Evolutionary conservation across 2,888 invertebrate genomes (phyloP).

Genomic region (Rosalia funebris): DNA sequence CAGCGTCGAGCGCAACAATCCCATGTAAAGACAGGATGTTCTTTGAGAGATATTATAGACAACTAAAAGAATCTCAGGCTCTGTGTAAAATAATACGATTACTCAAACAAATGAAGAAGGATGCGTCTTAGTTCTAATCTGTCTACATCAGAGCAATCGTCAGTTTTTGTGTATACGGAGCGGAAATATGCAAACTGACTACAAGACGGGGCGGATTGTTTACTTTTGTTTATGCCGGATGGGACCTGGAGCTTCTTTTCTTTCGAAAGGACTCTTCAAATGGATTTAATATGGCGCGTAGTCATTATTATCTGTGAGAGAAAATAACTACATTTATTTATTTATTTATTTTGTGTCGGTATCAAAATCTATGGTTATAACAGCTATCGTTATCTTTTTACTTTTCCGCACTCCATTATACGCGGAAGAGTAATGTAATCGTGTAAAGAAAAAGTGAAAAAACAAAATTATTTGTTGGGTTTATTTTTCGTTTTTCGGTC

Average conservation of each 20-base stretch:
- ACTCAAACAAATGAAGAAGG: slow-evolving; percentile 35
- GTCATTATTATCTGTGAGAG: not conserved
- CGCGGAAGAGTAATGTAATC: too few relatives aligned
- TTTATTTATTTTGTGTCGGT: too few relatives aligned
- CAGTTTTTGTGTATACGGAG: slow-evolving; percentile 16
- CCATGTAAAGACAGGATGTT: slow-evolving; percentile 38
- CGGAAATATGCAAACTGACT: slow-evolving; percentile 43
- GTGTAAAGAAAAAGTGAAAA: too few relatives aligned
- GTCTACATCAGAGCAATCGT: slow-evolving; percentile 30
- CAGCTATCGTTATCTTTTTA: too few relatives aligned
- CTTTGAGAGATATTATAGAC: slow-evolving; percentile 41
- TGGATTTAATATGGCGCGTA: not conserved
- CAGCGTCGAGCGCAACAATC: not conserved
- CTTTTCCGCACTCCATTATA: too few relatives aligned
- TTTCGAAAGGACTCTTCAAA: slow-evolving; percentile 17
- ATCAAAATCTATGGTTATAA: too few relatives aligned
- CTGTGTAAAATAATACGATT: slow-evolving; percentile 43
- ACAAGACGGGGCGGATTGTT: slow-evolving; percentile 38
- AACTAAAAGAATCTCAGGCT: slow-evolving; percentile 37
- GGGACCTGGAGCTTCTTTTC: slow-evolving; percentile 45
- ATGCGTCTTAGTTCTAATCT: slow-evolving; percentile 37
- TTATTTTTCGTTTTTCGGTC: too few relatives aligned
- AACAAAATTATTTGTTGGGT: too few relatives aligned
- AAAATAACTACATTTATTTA: too few relatives aligned
- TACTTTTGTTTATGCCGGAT: slow-evolving; percentile 49